A percentile compares a stretch with the other conserved stretches of the same genome.
These are phyloP conservation scores for Pardalotus punctatus DNA, from an alignment of 2,113 vertebrate species.

Conservation along the genomic window DNA sequence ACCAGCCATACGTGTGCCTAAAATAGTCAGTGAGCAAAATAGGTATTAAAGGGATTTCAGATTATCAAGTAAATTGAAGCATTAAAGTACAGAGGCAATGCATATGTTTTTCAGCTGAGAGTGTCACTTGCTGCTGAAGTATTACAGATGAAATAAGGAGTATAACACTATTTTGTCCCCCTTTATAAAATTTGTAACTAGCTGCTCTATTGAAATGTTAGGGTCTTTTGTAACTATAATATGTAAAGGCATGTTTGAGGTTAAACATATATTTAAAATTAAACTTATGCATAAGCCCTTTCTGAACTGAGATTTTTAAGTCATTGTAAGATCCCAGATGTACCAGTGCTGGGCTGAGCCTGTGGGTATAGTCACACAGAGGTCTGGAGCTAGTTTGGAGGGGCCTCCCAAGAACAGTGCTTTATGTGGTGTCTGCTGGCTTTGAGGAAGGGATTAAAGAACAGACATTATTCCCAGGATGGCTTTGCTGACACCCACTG, in stretches of 20 bases:
- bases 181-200: background rate
- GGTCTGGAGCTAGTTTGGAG: background rate
- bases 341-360: background rate
- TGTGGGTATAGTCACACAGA: background rate
- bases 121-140: background rate
- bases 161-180: background rate
- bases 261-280: background rate
- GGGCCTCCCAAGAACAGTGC: background rate
- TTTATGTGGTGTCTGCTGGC: background rate
- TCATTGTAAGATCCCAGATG: background rate
- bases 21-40: background rate
- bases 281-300: background rate
- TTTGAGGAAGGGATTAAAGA: background rate
- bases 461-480: background rate
- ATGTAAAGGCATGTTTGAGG: background rate
- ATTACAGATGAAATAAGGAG: background rate
- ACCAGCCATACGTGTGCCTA: background rate
- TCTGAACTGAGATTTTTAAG: background rate
- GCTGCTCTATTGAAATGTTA: background rate
- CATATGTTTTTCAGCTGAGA: background rate
- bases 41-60: background rate
- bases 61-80: background rate
- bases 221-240: background rate
- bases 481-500: background rate
- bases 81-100: background rate